Evolutionary conservation across 2,113 vertebrate genomes (phyloP).

Genomic region (Plectropomus leopardus): DNA sequence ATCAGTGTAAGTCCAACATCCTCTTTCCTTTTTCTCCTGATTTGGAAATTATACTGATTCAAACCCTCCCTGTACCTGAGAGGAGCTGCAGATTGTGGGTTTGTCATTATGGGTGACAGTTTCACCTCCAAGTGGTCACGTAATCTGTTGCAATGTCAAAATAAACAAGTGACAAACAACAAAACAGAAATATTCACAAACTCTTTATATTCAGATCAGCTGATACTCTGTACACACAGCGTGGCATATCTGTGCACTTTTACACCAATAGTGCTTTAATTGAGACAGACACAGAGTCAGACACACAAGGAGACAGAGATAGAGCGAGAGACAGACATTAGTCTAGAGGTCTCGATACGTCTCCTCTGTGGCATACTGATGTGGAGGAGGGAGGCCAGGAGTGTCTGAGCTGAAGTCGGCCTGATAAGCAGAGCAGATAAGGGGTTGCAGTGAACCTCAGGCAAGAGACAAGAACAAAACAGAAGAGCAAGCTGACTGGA

Average conservation of each 20-base stretch:
- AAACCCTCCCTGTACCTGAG: not conserved
- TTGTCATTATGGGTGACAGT: not conserved
- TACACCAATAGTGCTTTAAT: slow-evolving; percentile 1
- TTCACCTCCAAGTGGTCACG: not conserved
- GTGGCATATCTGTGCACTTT: not conserved
- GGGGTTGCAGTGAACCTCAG: slow-evolving; percentile 54
- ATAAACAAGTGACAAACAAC: not conserved
- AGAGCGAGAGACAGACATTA: slow-evolving; percentile 41
- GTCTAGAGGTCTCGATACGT: slow-evolving; percentile 46
- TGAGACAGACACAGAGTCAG: slow-evolving; percentile 33
- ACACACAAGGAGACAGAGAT: slow-evolving; percentile 23
- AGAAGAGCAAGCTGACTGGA: slow-evolving; percentile 53
- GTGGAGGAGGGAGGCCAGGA: slow-evolving; percentile 57
- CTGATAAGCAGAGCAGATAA: slow-evolving; percentile 73
- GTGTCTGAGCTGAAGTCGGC: slow-evolving; percentile 58
- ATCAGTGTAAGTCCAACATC: no score
- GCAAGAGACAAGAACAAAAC: slow-evolving; percentile 30
- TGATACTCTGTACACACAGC: not conserved
- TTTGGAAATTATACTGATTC: not conserved
- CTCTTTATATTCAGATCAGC: not conserved
- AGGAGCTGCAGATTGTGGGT: not conserved
- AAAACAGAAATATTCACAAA: not conserved
- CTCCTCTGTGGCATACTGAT: slow-evolving; percentile 49
- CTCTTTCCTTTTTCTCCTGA: no score
- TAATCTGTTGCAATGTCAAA: not conserved